A percentile compares a stretch with the other conserved stretches of the same genome.
phyloP scores from a whole-genome alignment of 2,888 invertebrate genomes.

The Tridacna crocea region DNA sequence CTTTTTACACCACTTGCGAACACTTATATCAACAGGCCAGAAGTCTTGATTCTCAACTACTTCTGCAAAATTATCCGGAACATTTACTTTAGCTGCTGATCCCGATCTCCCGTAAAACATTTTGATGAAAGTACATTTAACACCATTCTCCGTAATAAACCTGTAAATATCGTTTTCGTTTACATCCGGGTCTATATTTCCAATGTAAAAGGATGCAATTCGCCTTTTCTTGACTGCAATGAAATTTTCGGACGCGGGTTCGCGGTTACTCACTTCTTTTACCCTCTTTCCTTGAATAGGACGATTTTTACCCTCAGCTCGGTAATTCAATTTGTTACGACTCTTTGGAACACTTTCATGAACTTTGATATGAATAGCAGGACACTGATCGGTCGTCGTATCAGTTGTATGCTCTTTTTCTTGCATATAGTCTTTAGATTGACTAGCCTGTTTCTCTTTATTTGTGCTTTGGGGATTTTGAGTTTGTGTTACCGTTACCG shows the following conservation, averaged over 20 bases:
- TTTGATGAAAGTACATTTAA: background rate
- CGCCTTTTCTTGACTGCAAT: background rate
- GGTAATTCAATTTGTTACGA: background rate
- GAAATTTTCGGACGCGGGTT: background rate
- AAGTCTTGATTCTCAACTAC: constrained; percentile 8
- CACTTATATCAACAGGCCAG: background rate
- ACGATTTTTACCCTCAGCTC: background rate
- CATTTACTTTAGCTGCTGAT: constrained; percentile 8
- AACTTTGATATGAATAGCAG: background rate
- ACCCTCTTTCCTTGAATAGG: background rate
- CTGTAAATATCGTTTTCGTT: background rate
- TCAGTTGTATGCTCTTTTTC: too few species aligned
- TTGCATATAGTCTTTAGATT: too few species aligned
- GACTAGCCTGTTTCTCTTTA: too few species aligned
- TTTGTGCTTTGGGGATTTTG: too few species aligned
- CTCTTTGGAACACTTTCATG: background rate
- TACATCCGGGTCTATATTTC: constrained; percentile 12
- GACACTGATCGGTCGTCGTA: background rate
- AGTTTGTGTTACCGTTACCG: too few species aligned
- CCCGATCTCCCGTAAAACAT: constrained; percentile 17
- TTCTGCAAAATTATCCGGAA: background rate
- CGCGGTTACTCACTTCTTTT: background rate
- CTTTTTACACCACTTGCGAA: constrained; percentile 1
- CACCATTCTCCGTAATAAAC: background rate
- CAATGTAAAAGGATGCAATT: background rate